Base-by-base conservation (phyloP, 1,140 invertebrate genomes). In the Pseudomyrmex sp. region DNA sequence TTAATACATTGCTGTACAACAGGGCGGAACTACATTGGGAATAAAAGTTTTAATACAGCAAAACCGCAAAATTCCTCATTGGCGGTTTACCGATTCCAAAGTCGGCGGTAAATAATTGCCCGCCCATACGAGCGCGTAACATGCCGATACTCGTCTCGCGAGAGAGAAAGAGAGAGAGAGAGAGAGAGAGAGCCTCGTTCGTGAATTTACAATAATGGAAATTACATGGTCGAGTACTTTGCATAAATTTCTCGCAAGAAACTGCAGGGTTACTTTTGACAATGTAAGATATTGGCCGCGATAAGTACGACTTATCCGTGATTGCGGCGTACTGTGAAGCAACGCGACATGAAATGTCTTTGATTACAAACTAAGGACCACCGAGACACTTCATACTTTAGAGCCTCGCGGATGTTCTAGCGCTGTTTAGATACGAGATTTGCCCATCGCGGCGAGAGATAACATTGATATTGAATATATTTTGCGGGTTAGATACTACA, bases 361-460 rank as follows among this genome's bases (percentile, higher is more conserved):
- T 89, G 88, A 89, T 89, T 84, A 85, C 87, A 70, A 83, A 72
- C 70, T 70, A 84, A 88, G 76, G 80, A 88, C 66, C 87, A 79
- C 80, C 70, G 85, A 61, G 88, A 89, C 88, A 84, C 87, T 89
- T 87, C 87, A 87, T 89, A 89, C 85, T 89, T 89, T 89, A 89
- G 62, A 65, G 52, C 63, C 65, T 76, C 72, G 79, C 62, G 84
- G 82, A 66, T 12, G 84, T 80, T 89, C 61, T 73, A 61, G 79
- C 70, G 87, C 70, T 75, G 88, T 88, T 89, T 89, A 89, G 84
- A 84, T 86, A 89, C 74, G 66, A 72, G 84, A 82, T 89, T 86
- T 85, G 72, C 61, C 85, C 80, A 86, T 84, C 87, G 68, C 35
- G 26, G 44, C 63, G 23, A n/a, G 61, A 88, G 88, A 89, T 89